Evolutionary conservation across 2,113 vertebrate species (phyloP).

Genomic region (Oncorhynchus mykiss): DNA sequence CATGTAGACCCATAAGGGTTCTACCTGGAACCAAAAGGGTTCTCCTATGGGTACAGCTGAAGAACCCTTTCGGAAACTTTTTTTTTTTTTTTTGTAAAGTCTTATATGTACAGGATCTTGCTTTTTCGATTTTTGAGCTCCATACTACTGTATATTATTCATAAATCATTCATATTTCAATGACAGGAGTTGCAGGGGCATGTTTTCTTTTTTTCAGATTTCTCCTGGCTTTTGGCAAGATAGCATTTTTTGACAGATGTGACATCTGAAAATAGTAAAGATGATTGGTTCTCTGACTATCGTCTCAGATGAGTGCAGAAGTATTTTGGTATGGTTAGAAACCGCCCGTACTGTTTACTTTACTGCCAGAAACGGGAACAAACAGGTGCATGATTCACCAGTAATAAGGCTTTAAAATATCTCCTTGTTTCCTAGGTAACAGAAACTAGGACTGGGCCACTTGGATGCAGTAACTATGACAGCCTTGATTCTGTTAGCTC

Average conservation of each 20-base stretch:
- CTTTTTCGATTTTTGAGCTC: too few relatives aligned
- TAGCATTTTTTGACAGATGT: not conserved
- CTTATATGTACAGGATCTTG: too few relatives aligned
- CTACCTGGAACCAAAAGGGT: too few relatives aligned
- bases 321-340: not conserved
- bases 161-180: not conserved
- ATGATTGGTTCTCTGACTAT: not conserved
- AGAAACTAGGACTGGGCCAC: slow-evolving; percentile 93
- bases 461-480: slow-evolving; percentile 99
- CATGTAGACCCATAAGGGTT: too few relatives aligned
- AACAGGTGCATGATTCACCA: slow-evolving; percentile 56
- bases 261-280: not conserved
- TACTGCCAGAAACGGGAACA: slow-evolving; percentile 45
- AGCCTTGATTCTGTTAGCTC: slow-evolving; percentile 98
- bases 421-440: slow-evolving; percentile 83
- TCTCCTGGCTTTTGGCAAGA: not conserved
- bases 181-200: slow-evolving; percentile 9
- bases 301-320: not conserved
- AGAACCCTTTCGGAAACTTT: too few relatives aligned
- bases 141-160: too few relatives aligned
- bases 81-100: too few relatives aligned
- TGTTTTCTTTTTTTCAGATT: slow-evolving; percentile 28
- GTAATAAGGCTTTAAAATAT: slow-evolving; percentile 53
- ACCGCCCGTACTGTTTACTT: not conserved
- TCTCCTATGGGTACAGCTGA: too few relatives aligned